Base-by-base conservation (phyloP, 2,888 invertebrate genomes). In the Rhagonycha lutea region DNA sequence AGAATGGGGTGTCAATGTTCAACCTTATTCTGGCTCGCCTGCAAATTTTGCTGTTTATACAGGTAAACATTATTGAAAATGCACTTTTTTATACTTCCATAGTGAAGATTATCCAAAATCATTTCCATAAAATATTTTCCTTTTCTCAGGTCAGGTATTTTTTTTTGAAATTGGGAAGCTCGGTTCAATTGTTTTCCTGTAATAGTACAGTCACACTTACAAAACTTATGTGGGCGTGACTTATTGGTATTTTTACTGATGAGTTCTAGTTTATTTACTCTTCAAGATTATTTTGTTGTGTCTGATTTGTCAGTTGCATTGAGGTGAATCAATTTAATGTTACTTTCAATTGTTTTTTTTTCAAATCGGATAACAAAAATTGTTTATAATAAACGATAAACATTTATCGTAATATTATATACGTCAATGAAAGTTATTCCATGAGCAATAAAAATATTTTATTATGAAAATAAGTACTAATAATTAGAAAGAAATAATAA, bases 11-110 rank as follows among this genome's bases (percentile, higher is more conserved):
- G 96, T 97, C 14, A 99, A 99, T 89, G 99, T 99, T 3, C 99
- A 99, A 86, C 97, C 98, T 0, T 97, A 98, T 85, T 98, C 98
- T 73, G 94, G 94, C 0, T 96, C 96, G 9, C 99, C 99, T 14
- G 98, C 98, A 2, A 99, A 99, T 89, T 95, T 99, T 87, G 98
- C 98, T 3, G 97, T 97, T 8, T 99, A 98, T 88, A 98, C 98
- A 4, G 98, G 92, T 86, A 79, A 74, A 12, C n/a, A 47, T 73
- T 72, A 18, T 18, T 18, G 18, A 70, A 26, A 68, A 18, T 18
- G 18, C 18, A 18, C n/a, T 18, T 18, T 18, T 18, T 18, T 18
- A 18, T 2, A 18, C 1, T 18, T n/a, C n/a, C 18, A 18, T 2
- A 18, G 2, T 18, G 18, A 18, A 18, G 2, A 18, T 18, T 18